Percentiles rank a stretch among this genome's conserved stretches.
Conservation (phyloP, 1,140 invertebrate genomes). For the Eulimnadia texana region DNA sequence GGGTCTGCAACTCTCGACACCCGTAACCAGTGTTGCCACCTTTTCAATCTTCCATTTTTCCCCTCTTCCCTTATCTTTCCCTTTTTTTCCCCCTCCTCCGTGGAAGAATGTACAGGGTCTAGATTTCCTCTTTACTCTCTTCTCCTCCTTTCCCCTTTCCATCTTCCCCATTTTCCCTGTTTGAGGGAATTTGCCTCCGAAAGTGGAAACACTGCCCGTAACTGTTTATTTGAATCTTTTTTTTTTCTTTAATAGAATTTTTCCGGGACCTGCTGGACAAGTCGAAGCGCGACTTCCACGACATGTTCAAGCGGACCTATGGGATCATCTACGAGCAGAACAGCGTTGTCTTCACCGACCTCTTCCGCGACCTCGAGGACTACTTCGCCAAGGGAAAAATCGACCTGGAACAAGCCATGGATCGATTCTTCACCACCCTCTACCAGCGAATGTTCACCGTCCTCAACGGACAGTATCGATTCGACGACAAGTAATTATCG, state of each 20-base stretch:
- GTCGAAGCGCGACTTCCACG: slow-evolving; percentile 72
- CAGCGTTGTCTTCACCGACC: slow-evolving; percentile 74
- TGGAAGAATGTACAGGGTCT: no score
- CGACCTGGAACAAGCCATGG: slow-evolving; percentile 70
- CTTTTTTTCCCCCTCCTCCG: no score
- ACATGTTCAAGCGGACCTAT: slow-evolving; percentile 89
- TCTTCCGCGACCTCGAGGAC: slow-evolving; percentile 76
- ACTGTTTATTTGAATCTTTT: not conserved
- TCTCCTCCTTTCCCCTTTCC: not conserved
- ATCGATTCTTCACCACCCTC: slow-evolving; percentile 80
- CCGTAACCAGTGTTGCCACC: no score
- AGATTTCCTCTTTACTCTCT: no score
- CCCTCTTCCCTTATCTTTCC: no score
- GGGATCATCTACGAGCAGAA: slow-evolving; percentile 90
- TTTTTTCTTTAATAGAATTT: slow-evolving; percentile 50
- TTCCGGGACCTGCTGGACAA: slow-evolving; percentile 68
- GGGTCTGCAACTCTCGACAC: no score
- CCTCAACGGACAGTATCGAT: slow-evolving; percentile 75
- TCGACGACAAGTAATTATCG: slow-evolving; percentile 57
- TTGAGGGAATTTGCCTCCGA: not conserved
- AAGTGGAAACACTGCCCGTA: not conserved
- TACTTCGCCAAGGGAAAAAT: slow-evolving; percentile 73
- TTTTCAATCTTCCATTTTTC: no score
- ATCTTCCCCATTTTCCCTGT: not conserved
- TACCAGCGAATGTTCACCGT: slow-evolving; percentile 95